Conservation (phyloP, 1,140 invertebrate genomes). For the Drosophila funebris region DNA sequence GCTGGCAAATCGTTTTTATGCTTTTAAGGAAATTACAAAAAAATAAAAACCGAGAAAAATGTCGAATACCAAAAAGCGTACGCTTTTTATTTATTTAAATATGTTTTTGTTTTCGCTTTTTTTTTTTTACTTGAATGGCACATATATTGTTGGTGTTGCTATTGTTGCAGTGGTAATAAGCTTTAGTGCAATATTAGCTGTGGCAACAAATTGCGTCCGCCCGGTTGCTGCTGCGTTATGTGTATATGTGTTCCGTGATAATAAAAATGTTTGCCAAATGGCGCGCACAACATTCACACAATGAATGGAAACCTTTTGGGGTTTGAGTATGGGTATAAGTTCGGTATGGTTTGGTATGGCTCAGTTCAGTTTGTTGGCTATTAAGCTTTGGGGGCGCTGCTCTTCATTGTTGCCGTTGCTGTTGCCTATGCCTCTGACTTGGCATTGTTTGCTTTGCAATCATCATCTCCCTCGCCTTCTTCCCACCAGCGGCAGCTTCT, state of each 20-base stretch:
- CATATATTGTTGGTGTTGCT: conserved; percentile 14
- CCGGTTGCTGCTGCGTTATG: conserved; percentile 18
- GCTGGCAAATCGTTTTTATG: conserved; percentile 53
- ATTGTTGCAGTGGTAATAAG: conserved; percentile 39
- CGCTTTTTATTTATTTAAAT: conserved; percentile 21
- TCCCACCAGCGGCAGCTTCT: conserved; percentile 20
- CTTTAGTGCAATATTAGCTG: conserved; percentile 51
- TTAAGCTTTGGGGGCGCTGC: conserved; percentile 27
- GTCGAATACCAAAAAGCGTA: not conserved
- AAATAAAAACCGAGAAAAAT: not conserved
- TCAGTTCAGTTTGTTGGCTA: conserved; percentile 36
- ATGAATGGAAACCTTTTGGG: conserved; percentile 29
- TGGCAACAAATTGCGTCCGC: conserved; percentile 38
- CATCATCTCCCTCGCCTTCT: conserved; percentile 10
- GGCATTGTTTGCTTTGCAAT: conserved; percentile 55
- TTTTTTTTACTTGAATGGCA: conserved; percentile 31
- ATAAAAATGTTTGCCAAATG: conserved; percentile 58
- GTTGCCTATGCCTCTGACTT: conserved; percentile 41
- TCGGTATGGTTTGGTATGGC: not conserved
- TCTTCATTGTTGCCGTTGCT: conserved; percentile 12
- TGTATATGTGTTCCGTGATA: conserved; percentile 44
- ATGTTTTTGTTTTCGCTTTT: conserved; percentile 12
- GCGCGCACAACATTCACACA: conserved; percentile 44
- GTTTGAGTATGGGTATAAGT: not conserved
- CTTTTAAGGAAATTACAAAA: conserved; percentile 53